Conservation (phyloP, 35 echinoderm and acorn worm species). For the Amphiura filiformis region DNA sequence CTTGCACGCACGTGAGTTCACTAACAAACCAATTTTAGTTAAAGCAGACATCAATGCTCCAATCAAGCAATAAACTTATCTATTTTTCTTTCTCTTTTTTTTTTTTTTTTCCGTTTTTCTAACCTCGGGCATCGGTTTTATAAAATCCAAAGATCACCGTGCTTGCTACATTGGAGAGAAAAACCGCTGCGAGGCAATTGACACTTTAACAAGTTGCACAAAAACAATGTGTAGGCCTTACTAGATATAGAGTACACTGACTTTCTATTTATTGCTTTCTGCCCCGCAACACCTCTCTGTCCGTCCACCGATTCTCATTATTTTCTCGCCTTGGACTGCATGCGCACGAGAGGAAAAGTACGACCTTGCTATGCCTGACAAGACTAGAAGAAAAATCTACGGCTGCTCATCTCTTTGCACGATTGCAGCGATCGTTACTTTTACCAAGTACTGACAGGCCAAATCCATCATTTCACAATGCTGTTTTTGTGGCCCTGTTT, state of each 20-base stretch:
- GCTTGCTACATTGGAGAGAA: not conserved
- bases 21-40: not conserved
- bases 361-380: not conserved
- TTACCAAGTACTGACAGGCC: not conserved
- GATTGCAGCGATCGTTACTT: slow-evolving; percentile 1
- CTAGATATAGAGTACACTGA: not conserved
- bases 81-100: not conserved
- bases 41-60: not conserved
- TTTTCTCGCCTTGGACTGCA: not conserved
- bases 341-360: not conserved
- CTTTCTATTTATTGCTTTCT: not conserved
- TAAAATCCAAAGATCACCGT: not conserved
- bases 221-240: slow-evolving; percentile 4
- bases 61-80: slow-evolving; percentile 1
- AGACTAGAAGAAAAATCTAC: not conserved
- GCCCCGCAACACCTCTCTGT: not conserved
- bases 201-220: not conserved
- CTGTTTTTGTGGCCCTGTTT: not conserved
- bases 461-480: slow-evolving; percentile 8
- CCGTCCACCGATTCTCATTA: too few species aligned
- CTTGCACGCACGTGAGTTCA: not conserved
- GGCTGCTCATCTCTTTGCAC: not conserved
- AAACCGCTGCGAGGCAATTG: not conserved
- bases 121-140: not conserved
- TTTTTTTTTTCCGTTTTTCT: not conserved